Evolutionary conservation across 2,888 invertebrate species (phyloP), one percentile per base, ranked within the genome.

Genomic region (Platynereis dumerilii): DNA sequence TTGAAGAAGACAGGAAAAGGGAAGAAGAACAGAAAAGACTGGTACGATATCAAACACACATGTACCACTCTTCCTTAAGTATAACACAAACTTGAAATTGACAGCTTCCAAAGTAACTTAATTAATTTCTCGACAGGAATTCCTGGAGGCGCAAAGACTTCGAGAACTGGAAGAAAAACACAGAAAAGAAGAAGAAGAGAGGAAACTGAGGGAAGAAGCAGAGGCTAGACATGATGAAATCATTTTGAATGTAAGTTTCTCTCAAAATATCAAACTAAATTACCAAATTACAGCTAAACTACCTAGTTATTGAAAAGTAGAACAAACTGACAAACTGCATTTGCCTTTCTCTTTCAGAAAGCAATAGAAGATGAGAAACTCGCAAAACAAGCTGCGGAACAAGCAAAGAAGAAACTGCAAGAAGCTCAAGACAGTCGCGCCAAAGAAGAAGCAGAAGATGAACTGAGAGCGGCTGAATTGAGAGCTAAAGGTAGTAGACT

Each of bases 401-500:
- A 62, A 2, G 69, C 70, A 15, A 54, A 58, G 24, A 68, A 71
- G 26, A 53, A 65, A 7, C 48, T 67, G 34, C 68, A 73, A 63
- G 73, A 72, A 60, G 69, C 74, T 34, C 68, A 74, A 57, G 80
- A 80, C 59, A 77, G 76, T 59, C 75, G 75, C 45, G 65, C 69
- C 60, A 72, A 75, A 64, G 62, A 66, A 53, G 70, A 69, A 22
- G 74, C 72, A n/a, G 69, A 73, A 44, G 73, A 70, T n/a, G 69
- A 67, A 52, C 75, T 72, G 65, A 72, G 67, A 59, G 69, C 68
- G 24, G 69, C 69, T 12, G 34, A 63, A 45, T 53, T 69, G 10
- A 64, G 53, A 22, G 29, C 22, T 3, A 69, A 58, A 64, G 69
- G 67, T 68, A 45, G 39, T 7, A 56, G 10, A 27, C 20, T 42